Percentiles rank a stretch among this genome's conserved stretches.
phyloP scores from a whole-genome alignment of 1,140 invertebrate genomes.

The Neelides sp. region DNA sequence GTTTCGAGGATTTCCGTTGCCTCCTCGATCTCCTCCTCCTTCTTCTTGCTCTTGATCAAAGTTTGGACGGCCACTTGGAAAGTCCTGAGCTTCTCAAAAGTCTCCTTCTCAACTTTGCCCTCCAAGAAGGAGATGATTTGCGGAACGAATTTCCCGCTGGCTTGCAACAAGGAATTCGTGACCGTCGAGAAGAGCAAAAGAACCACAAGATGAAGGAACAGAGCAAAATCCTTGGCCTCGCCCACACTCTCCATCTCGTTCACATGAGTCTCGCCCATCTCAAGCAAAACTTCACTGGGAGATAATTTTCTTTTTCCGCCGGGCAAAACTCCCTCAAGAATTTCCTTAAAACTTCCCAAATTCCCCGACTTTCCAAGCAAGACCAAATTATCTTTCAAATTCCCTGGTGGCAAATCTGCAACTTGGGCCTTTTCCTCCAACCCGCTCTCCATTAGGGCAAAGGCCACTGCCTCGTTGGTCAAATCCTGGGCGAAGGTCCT shows the following conservation, averaged over 20 bases:
- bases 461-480: constrained; percentile 8
- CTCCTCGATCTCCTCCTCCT: constrained; percentile 58
- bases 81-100: constrained; percentile 78
- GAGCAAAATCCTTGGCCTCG: constrained; percentile 56
- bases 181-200: constrained; percentile 68
- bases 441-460: constrained; percentile 20
- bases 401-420: constrained; percentile 53
- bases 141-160: constrained; percentile 79
- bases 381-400: constrained; percentile 69
- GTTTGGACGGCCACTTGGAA: constrained; percentile 44
- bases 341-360: constrained; percentile 68
- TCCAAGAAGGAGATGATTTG: constrained; percentile 60
- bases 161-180: constrained; percentile 70
- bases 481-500: constrained; percentile 23
- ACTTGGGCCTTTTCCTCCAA: constrained; percentile 23
- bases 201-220: constrained; percentile 66
- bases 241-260: constrained; percentile 51
- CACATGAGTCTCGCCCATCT: constrained; percentile 65
- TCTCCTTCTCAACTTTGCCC: constrained; percentile 67
- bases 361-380: constrained; percentile 50
- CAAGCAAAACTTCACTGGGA: constrained; percentile 56
- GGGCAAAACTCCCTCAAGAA: constrained; percentile 56
- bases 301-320: constrained; percentile 43
- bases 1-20: constrained; percentile 3
- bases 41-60: constrained; percentile 78